Evolutionary conservation across 2,888 invertebrate species (phyloP).

Genomic region (Zele albiditarsus): DNA sequence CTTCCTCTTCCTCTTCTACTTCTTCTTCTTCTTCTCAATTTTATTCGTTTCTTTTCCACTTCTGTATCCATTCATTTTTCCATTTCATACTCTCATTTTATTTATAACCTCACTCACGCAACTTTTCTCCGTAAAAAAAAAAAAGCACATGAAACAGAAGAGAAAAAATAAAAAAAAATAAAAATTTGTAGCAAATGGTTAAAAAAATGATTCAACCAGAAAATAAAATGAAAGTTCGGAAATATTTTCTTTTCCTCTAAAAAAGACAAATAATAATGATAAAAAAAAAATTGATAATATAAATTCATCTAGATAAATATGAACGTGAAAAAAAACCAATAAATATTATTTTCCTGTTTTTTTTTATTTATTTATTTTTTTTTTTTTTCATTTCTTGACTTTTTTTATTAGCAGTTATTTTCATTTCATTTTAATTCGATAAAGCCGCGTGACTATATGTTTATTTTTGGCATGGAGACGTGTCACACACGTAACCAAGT

Average conservation of each 20-base stretch:
- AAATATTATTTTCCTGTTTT: too few relatives aligned
- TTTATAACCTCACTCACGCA: not conserved
- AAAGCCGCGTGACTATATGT: conserved; percentile 6
- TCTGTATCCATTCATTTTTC: conserved; percentile 1
- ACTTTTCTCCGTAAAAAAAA: not conserved
- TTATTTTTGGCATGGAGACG: conserved; percentile 2
- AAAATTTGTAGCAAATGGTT: not conserved
- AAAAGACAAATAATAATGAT: too few relatives aligned
- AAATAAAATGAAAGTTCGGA: too few relatives aligned
- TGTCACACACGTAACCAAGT: conserved; percentile 30
- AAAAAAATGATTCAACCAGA: not conserved
- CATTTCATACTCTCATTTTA: conserved; percentile 1
- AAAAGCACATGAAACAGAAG: not conserved
- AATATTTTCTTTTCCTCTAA: too few relatives aligned
- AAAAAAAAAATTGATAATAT: too few relatives aligned
- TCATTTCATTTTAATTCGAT: conserved; percentile 7
- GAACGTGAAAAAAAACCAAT: too few relatives aligned
- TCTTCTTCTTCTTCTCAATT: too few relatives aligned
- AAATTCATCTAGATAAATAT: too few relatives aligned
- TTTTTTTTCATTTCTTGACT: not conserved
- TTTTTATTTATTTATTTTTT: not conserved
- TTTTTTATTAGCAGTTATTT: not conserved
- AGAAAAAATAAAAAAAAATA: not conserved
- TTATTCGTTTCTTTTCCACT: not conserved
- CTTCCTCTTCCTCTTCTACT: conserved; percentile 26